Base-by-base conservation (phyloP, 2,888 invertebrate genomes). In the Geophilus truncorum region DNA sequence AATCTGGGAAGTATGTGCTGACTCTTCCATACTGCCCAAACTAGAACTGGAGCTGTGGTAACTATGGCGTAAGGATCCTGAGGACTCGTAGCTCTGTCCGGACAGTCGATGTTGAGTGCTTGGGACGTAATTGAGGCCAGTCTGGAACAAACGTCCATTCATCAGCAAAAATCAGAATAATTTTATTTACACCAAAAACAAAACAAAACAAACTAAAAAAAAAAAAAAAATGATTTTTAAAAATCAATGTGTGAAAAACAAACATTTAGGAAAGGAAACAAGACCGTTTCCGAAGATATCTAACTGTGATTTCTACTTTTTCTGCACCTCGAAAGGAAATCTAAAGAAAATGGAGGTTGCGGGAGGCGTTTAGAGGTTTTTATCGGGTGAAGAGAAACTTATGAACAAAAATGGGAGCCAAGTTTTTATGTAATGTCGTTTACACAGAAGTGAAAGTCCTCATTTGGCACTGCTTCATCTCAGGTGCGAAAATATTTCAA, bases 21-120 rank as follows among this genome's bases (percentile, higher is more conserved):
- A 83, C 81, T 92, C 89, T 84, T 89, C 88, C 83, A 89, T 87
- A 84, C 89, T 87, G 82, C 87, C 89, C 80, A 88, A 85, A 82
- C 88, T 88, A 82, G 87, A 87, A 80, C 84, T 84, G 79, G 86
- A 87, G 83, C 87, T 87, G 84, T 88, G 88, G 84, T 87, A 87
- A 82, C 87, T 87, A 84, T 87, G 88, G 18, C 88, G 84, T 23
- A 84, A 83, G 76, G 84, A 84, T 34, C 84, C 83, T 28, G 84
- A 81, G 28, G 87, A 87, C 84, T 88, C 88, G 84, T 86, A 87
- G 82, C 87, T 87, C 83, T 88, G 87, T 21, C 86, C 87, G 12
- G 88, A 88, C 82, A 88, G 84, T 28, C 88, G 86, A 76, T 82
- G 82, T 79, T 82, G 82, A 78, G 51, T 78, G 77, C 77, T 36